Evolutionary conservation across 2,888 invertebrate species (phyloP), one percentile per base, ranked within the genome.

Genomic region (Carterocephalus palaemon): DNA sequence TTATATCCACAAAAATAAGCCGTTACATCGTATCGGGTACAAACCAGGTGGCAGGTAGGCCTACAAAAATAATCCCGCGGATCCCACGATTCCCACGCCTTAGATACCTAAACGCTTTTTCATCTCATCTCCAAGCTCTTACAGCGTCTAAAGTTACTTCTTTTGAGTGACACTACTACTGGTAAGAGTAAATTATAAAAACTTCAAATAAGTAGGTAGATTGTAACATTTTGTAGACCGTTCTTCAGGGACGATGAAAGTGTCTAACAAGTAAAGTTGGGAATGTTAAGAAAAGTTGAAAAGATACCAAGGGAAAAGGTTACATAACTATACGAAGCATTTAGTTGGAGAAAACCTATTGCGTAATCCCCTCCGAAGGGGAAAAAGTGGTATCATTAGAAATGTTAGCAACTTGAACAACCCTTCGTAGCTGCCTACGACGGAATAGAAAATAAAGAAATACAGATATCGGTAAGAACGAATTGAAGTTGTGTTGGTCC

Each of bases 341-440:
- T 41, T 24, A 42, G 34, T 34, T 20, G 3, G 26, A 42, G 41
- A 42, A 42, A 33, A 33, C 34, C 24, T 26, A 24, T 13, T n/a
- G 33, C 26, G 15, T 34, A 42, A 33, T 42, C 42, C 39, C 28
- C 10, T 16, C 9, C 34, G 28, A 16, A 34, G 28, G 20, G 19
- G 34, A 42, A 42, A 42, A 42, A 42, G 34, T 34, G 34, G 42
- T 42, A 42, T 42, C 42, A 34, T 42, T 42, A 42, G 42, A 34
- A 42, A 42, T 34, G 42, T 42, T 42, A 20, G 20, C 4, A 34
- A 36, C 10, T 42, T 34, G 2, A 33, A 19, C 24, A 15, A 34
- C 26, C 28, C 42, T 24, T 12, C 31, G 16, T 16, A 32, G 16
- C 9, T 4, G 32, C 26, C 8, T 34, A 28, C 9, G 15, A 13